Evolutionary conservation across 2,113 vertebrate species (phyloP).

Genomic region (Tichodroma muraria): DNA sequence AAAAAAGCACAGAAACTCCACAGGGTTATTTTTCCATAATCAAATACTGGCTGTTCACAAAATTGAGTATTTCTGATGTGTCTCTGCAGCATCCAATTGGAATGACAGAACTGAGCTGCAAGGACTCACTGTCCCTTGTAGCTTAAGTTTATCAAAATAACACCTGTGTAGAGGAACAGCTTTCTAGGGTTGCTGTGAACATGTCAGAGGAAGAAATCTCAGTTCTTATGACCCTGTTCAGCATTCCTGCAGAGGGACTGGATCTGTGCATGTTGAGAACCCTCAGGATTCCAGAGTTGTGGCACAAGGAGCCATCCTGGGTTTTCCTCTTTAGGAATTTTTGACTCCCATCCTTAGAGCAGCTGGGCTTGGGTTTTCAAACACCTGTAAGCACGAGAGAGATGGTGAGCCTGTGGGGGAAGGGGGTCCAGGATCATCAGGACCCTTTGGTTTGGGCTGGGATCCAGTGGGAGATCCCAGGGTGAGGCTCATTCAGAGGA

Average conservation of each 20-base stretch:
- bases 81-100: background rate
- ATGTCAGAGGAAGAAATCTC: background rate
- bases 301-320: background rate
- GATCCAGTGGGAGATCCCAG: background rate
- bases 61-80: accelerated
- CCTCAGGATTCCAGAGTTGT: background rate
- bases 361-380: background rate
- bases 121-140: background rate
- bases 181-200: background rate
- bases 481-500: background rate
- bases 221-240: accelerated
- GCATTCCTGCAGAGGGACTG: background rate
- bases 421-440: background rate
- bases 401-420: accelerated
- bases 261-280: background rate
- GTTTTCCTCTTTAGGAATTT: background rate
- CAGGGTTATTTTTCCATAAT: background rate
- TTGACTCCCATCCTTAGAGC: accelerated
- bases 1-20: background rate
- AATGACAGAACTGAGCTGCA: background rate
- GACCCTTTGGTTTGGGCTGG: background rate
- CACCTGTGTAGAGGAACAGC: accelerated
- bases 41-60: background rate
- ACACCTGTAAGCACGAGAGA: background rate
- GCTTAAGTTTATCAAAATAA: background rate